Base-by-base conservation (phyloP, 2,888 invertebrate genomes). In the Portevinia maculata region DNA sequence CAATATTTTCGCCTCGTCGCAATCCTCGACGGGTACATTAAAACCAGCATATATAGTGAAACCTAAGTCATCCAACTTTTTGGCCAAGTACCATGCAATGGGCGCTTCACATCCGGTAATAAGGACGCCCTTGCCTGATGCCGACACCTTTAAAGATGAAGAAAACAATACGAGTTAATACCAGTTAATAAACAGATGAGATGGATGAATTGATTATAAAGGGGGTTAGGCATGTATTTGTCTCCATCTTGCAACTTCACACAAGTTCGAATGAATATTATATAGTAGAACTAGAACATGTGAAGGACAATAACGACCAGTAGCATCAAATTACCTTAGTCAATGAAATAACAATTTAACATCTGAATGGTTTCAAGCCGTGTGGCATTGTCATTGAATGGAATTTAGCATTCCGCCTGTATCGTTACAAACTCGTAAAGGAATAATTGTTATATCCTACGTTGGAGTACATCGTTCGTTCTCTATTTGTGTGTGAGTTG, bases 21-120 rank as follows among this genome's bases (percentile, higher is more conserved):
- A 94, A 7, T 94, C 94, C 0, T 92, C 92, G 87, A 93, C 92
- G 87, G 91, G 93, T 86, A 93, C 93, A 65, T 86, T 87, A 89
- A 96, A 96, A 79, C 96, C 96, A 62, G 97, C 97, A 88, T 97
- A 96, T n/a, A 97, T 95, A 48, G 96, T 95, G 89, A 96, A 96
- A 32, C 97, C 97, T 88, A 96, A 92, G 88, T 95, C 95, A 87
- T 97, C 96, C 67, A 97, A 92, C 86, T 94, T 93, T 86, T 95
- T 93, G n/a, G 96, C 96, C 87, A 96, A 86, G 86, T 90, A 90
- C 91, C 91, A 91, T 57, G 89, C 91, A 75, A 91, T 84, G 5
- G 91, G 90, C 5, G 88, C 79, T 85, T 97, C 97, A 89, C 96
- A 97, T 70, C 96, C 96, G 8, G 96, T 96, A 85, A 97, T 93